These are phyloP conservation scores for Uropsilus gracilis DNA, from an alignment of 2,113 vertebrate genomes.

Conservation along the genomic window DNA sequence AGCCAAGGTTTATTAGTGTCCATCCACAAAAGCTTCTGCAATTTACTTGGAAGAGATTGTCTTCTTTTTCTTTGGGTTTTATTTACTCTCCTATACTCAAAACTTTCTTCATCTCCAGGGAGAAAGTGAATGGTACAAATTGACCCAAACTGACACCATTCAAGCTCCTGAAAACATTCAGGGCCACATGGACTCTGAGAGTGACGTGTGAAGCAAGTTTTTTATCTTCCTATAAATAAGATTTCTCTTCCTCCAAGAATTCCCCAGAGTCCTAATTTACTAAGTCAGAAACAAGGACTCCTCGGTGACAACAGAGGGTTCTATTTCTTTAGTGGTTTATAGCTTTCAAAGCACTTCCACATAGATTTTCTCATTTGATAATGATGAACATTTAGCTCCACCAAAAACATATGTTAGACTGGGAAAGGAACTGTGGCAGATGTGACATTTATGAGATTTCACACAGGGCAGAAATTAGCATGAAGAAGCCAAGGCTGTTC, in stretches of 20 bases:
- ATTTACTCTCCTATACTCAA: background rate
- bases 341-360: constrained; percentile 38
- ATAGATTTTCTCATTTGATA: constrained; percentile 53
- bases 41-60: background rate
- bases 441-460: constrained; percentile 69
- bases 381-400: constrained; percentile 55
- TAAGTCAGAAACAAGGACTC: background rate
- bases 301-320: background rate
- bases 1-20: background rate
- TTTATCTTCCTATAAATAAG: background rate
- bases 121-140: background rate
- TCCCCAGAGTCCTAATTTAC: background rate
- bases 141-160: background rate
- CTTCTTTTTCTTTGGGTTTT: background rate
- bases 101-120: background rate
- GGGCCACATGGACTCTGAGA: background rate
- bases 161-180: background rate
- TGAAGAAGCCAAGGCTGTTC: constrained; percentile 58
- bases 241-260: background rate
- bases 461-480: constrained; percentile 69
- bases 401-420: constrained; percentile 53
- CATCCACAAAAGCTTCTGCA: background rate
- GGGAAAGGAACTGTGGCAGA: constrained; percentile 60
- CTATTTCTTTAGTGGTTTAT: background rate
- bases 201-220: background rate